Conservation (phyloP, 92 coral and sea anemone genomes). For the Phenganax subtilis region DNA sequence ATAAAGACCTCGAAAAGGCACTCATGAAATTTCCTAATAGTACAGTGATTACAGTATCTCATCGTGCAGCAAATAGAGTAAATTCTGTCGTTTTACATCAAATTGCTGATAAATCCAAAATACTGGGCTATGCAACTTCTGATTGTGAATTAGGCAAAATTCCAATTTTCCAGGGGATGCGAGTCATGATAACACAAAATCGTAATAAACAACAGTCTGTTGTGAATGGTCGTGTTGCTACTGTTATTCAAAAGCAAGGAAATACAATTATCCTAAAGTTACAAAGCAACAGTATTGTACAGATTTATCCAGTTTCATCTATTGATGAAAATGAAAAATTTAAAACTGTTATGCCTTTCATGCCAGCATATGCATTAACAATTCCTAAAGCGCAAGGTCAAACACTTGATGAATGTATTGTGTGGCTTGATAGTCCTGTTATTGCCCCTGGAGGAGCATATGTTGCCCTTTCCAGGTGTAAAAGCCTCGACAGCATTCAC, state of each 20-base stretch:
- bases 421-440: too few relatives aligned
- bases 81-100: neutral
- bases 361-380: too few relatives aligned
- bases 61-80: slow-evolving; percentile 19
- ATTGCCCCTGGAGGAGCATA: too few relatives aligned
- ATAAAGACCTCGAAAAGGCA: neutral
- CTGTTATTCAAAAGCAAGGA: slow-evolving; percentile 13
- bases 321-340: neutral
- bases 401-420: too few relatives aligned
- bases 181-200: slow-evolving; percentile 32
- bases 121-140: neutral
- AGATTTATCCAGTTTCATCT: slow-evolving; percentile 17
- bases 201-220: slow-evolving; percentile 23
- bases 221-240: slow-evolving; percentile 30
- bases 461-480: too few relatives aligned
- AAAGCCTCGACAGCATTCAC: too few relatives aligned
- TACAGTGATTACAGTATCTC: slow-evolving; percentile 27
- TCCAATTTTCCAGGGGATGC: slow-evolving; percentile 21
- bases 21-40: neutral
- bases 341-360: too few relatives aligned
- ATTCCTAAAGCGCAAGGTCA: too few relatives aligned
- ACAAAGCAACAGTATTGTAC: neutral
- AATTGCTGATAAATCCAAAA: neutral
- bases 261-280: slow-evolving; percentile 14
- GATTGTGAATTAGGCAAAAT: slow-evolving; percentile 11